Conservation (phyloP, 2,113 vertebrate species). For the Nothocercus julius region DNA sequence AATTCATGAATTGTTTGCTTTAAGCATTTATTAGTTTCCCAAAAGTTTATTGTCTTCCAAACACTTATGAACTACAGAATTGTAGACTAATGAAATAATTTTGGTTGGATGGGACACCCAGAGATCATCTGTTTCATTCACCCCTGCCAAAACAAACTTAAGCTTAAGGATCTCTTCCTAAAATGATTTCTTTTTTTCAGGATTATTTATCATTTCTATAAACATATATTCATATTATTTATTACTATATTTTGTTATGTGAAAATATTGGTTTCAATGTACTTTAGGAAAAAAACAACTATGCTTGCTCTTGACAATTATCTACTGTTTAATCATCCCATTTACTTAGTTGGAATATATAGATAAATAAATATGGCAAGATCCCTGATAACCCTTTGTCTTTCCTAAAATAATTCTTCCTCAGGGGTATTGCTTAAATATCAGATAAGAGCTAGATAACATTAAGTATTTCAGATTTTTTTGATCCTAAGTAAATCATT, state of each 20-base stretch:
- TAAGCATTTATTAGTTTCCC: not conserved
- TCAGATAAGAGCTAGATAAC: not conserved
- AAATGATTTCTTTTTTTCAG: not conserved
- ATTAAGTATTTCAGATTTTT: not conserved
- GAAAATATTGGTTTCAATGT: not conserved
- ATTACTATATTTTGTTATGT: not conserved
- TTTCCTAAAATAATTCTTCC: not conserved
- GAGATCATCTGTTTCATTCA: not conserved
- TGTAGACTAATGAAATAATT: not conserved
- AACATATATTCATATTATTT: not conserved
- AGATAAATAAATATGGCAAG: not conserved
- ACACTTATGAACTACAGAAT: not conserved
- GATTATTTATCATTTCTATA: not conserved
- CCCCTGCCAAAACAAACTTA: not conserved
- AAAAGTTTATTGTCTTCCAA: not conserved
- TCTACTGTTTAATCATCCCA: not conserved
- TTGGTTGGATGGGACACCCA: not conserved
- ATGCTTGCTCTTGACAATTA: not conserved
- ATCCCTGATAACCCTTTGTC: rapidly evolving
- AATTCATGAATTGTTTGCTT: not conserved
- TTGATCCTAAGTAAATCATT: not conserved
- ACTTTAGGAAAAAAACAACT: not conserved
- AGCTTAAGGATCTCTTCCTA: not conserved
- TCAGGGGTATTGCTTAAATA: not conserved
- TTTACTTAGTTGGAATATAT: not conserved